A percentile compares a stretch with the other conserved stretches of the same genome.
phyloP scores from a whole-genome alignment of 1,140 invertebrate species.

The Solen grandis region DNA sequence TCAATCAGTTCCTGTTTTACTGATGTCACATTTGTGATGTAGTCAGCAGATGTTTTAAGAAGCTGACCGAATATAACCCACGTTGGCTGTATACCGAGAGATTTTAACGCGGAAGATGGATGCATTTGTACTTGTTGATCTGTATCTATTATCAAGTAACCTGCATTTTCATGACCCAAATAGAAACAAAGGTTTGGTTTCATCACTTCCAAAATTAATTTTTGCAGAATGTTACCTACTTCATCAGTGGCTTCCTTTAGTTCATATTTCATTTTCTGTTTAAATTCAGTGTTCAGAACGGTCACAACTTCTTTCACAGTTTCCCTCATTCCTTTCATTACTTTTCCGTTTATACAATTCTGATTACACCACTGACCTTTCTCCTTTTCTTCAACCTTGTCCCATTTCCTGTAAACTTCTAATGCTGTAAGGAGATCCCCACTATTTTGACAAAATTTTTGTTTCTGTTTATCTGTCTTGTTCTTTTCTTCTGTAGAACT shows the following conservation, averaged over 20 bases:
- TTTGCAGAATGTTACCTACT: slow-evolving; percentile 49
- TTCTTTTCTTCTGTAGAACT: slow-evolving; percentile 84
- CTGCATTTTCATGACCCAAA: slow-evolving; percentile 68
- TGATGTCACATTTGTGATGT: slow-evolving; percentile 68
- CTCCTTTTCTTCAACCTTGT: slow-evolving; percentile 58
- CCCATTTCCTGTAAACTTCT: slow-evolving; percentile 89
- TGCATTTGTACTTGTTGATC: slow-evolving; percentile 67
- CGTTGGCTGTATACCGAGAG: slow-evolving; percentile 59
- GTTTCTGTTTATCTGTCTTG: slow-evolving; percentile 85
- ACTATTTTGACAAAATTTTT: slow-evolving; percentile 86
- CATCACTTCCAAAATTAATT: slow-evolving; percentile 63
- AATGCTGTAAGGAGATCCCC: slow-evolving; percentile 96
- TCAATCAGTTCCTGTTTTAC: slow-evolving; percentile 62
- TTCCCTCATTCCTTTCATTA: slow-evolving; percentile 67
- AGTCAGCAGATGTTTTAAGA: slow-evolving; percentile 71
- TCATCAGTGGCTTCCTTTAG: slow-evolving; percentile 52
- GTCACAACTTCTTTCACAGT: slow-evolving; percentile 65
- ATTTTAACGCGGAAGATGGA: slow-evolving; percentile 69
- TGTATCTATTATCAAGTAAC: slow-evolving; percentile 63
- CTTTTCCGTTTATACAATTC: slow-evolving; percentile 73
- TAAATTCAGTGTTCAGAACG: slow-evolving; percentile 65
- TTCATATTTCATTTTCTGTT: slow-evolving; percentile 48
- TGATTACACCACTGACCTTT: slow-evolving; percentile 70
- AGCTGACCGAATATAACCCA: slow-evolving; percentile 71
- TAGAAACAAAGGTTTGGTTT: slow-evolving; percentile 64